Conservation (phyloP, 2,888 invertebrate genomes). For the Drosophila nr. perissopoda region DNA sequence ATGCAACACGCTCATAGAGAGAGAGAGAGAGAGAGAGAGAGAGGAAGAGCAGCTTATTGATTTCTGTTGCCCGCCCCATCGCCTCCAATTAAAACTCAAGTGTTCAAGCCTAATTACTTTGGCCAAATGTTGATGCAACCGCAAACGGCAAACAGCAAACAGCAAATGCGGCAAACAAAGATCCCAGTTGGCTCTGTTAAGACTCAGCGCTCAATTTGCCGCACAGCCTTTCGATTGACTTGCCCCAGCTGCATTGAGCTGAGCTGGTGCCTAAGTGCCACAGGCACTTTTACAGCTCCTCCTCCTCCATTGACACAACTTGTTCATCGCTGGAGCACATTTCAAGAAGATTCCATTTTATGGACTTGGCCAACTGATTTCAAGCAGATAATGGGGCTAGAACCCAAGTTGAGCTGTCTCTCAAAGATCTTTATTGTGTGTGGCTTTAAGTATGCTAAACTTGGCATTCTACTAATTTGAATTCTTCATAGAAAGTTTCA, state of each 20-base stretch:
- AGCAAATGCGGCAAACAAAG: constrained; percentile 8
- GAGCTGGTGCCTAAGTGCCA: background rate
- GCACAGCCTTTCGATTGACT: constrained; percentile 23
- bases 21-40: too few relatives aligned
- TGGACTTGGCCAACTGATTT: background rate
- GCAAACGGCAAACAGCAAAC: constrained; percentile 18
- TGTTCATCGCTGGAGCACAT: background rate
- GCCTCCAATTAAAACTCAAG: constrained; percentile 67
- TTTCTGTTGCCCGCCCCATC: constrained; percentile 43
- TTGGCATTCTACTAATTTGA: background rate
- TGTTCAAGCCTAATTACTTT: constrained; percentile 65
- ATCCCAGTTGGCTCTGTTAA: background rate
- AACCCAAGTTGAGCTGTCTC: background rate
- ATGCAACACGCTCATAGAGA: constrained; percentile 58
- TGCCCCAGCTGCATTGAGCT: background rate
- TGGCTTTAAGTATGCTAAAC: background rate
- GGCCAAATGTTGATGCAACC: constrained; percentile 41
- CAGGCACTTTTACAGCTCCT: background rate
- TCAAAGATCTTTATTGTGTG: background rate
- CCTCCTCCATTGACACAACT: background rate
- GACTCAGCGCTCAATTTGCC: constrained; percentile 16
- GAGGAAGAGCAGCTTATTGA: constrained; percentile 55
- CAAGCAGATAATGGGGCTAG: background rate
- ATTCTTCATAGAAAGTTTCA: background rate
- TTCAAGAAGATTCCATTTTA: background rate